Conservation (phyloP, 2,888 invertebrate species). For the Adelognathus sp. region DNA sequence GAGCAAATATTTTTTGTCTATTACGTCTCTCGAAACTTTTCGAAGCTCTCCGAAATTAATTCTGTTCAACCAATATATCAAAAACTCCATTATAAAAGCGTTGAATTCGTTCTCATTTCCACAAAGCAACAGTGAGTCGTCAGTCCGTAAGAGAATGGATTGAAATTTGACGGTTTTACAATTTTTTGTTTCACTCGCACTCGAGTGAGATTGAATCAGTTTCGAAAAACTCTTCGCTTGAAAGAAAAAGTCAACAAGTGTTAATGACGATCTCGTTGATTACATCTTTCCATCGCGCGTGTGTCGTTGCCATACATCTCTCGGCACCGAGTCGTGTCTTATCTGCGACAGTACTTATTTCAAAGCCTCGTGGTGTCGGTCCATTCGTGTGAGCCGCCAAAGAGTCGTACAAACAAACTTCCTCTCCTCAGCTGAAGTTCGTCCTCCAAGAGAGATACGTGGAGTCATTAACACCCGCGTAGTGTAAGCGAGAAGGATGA, state of each 20-base stretch:
- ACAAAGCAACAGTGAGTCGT: no score
- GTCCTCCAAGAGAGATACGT: no score
- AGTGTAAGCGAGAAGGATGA: neutral
- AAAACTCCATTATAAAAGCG: no score
- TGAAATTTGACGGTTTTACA: no score
- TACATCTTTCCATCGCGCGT: neutral
- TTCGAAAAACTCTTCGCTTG: neutral
- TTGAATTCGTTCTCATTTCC: no score
- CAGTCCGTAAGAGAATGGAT: no score
- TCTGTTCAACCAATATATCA: no score
- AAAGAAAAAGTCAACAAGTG: neutral
- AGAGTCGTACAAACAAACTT: neutral
- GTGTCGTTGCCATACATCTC: neutral
- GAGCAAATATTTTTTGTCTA: no score
- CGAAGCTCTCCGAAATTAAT: no score
- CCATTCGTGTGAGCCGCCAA: neutral
- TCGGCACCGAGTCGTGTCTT: neutral
- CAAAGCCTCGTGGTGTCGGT: neutral
- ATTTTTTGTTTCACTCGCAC: neutral
- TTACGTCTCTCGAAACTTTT: no score
- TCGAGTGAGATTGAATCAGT: neutral
- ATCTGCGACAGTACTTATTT: neutral
- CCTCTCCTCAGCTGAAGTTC: neutral
- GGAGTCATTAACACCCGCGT: no score
- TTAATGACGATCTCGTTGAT: constrained; percentile 13